Evolutionary conservation across 2,113 vertebrate genomes (phyloP).

Genomic region (Procavia capensis): DNA sequence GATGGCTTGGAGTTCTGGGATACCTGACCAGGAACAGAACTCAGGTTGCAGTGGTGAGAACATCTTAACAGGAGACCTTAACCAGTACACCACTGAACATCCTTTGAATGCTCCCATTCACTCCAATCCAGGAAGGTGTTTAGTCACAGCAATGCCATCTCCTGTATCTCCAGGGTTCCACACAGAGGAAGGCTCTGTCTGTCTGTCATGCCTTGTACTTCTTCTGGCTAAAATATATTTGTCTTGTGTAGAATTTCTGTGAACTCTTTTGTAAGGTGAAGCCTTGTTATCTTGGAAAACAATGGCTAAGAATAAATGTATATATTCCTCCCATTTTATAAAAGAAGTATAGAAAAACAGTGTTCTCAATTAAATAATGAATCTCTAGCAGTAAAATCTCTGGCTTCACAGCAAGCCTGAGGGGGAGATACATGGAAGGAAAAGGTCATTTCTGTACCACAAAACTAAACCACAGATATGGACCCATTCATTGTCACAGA

Average conservation of each 20-base stretch:
- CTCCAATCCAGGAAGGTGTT: background rate
- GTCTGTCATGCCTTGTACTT: background rate
- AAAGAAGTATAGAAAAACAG: background rate
- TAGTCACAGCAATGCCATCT: rapidly evolving
- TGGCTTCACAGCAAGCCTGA: background rate
- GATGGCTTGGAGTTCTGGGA: background rate
- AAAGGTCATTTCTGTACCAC: background rate
- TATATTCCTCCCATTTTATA: background rate
- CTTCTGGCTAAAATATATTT: background rate
- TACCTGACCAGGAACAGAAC: background rate
- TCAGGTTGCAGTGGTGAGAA: background rate
- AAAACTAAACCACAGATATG: background rate
- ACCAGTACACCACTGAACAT: background rate
- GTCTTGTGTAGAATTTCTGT: background rate
- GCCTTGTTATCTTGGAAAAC: background rate
- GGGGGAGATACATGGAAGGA: background rate
- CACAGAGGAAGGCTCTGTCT: too few relatives aligned
- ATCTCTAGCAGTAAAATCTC: background rate
- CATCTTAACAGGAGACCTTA: too few relatives aligned
- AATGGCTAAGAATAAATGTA: background rate
- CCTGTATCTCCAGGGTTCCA: too few relatives aligned
- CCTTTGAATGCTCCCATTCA: rapidly evolving
- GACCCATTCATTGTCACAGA: background rate
- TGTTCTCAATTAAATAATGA: background rate
- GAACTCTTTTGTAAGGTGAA: background rate